Base-by-base conservation (phyloP, 2,113 vertebrate species). In the Tricholaema leucomelas region DNA sequence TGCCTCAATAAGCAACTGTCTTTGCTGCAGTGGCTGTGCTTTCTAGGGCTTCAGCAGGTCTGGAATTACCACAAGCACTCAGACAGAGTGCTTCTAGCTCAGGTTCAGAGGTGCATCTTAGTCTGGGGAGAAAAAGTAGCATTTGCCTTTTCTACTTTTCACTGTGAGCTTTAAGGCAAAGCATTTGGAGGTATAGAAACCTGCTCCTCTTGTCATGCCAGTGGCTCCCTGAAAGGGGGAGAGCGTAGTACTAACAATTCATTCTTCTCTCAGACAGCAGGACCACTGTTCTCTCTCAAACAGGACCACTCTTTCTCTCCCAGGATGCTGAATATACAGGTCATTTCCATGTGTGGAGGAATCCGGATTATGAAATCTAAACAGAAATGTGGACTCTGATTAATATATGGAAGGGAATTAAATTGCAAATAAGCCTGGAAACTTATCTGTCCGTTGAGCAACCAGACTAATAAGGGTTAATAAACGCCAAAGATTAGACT, bases 381-480 rank as follows among this genome's bases (percentile, higher is more conserved):
- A 67, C 56, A 87, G 46, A 91, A 79, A 4, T 40, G 54, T 3
- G 16, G 33, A 27, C 44, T 78, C 30, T 63, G 36, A 52, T 80
- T 87, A 83, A 60, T 64, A 52, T 7, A 63, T 4, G 73, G 76
- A 74, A 81, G 84, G 75, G 89, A 91, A 83, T 65, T 21, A 87
- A 82, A 87, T 44, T 60, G 58, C 58, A 93, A 82, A 55, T 61
- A 70, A 61, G 54, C 61, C 80, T 70, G 66, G 69, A 79, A 79
- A 55, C 15, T 40, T 90, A 66, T 28, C 56, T 86, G 81, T 23
- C 54, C 31, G 30, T 86, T 81, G 76, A 94, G 86, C 79, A 93
- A 80, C 46, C 46, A 74, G 80, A 17, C n/a, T 87, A 69, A 63
- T 36, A 90, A 58, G 88, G 88, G 93, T 93, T 94, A 95, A 94